Base-by-base conservation (phyloP, 2,888 invertebrate species). In the Stenchaetothrips biformis region DNA sequence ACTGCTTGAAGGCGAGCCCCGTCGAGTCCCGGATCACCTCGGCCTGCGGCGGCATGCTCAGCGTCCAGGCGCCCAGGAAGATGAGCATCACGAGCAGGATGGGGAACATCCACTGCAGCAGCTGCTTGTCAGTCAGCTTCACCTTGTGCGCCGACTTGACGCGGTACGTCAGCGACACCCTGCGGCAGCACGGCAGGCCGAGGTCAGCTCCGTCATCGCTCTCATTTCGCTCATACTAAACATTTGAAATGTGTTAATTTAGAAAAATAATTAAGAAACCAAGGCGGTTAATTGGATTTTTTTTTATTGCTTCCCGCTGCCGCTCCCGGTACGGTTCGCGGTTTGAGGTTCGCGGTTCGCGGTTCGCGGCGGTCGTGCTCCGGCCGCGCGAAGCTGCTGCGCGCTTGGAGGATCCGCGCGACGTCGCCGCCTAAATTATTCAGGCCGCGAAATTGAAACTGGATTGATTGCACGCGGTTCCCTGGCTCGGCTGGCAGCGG, bases 131-230 rank as follows among this genome's bases (percentile, higher is more conserved):
- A 2, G 97, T 96, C 82, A 97, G 88, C 85, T 96, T 96, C 47
- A 97, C 92, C 87, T 96, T 96, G 86, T 96, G 96, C 0, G 96
- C 95, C 53, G 96, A 96, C 86, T 97, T 97, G 0, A 97, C 96
- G 48, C 96, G 92, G 88, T 96, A 96, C 79, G 97, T 97, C 82
- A 96, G 88, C 0, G 96, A 96, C 79, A 97, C 96, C 85, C 96
- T 96, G 88, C 18, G 88, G 87, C 80, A 81, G 83, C 81, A 82
- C 78, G n/a, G n/a, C n/a, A n/a, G n/a, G n/a, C n/a, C n/a, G n/a
- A n/a, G n/a, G n/a, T n/a, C n/a, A n/a, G n/a, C n/a, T n/a, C n/a
- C n/a, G n/a, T n/a, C n/a, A n/a, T n/a, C n/a, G n/a, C n/a, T n/a
- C n/a, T n/a, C n/a, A n/a, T n/a, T n/a, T n/a, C n/a, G n/a, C n/a